Evolutionary conservation across 1,140 invertebrate genomes (phyloP).

Genomic region (Sarcophaga peregrina): DNA sequence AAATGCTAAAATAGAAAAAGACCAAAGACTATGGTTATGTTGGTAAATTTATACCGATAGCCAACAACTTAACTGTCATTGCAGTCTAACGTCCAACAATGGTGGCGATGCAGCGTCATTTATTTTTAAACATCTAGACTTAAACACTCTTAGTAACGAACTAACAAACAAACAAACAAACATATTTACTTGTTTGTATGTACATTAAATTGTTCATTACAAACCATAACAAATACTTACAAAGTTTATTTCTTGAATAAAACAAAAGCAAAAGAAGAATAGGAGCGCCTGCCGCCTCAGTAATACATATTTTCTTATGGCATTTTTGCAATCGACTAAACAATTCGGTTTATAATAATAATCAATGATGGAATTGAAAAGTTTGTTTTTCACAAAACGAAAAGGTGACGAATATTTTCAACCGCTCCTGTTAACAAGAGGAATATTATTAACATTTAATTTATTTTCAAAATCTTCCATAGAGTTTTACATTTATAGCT

Average conservation of each 20-base stretch:
- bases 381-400: no score
- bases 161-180: not conserved
- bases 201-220: no score
- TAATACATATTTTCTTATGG: not conserved
- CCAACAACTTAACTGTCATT: constrained; percentile 1
- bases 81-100: constrained; percentile 13
- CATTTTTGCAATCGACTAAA: no score
- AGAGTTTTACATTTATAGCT: no score
- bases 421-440: constrained; percentile 34
- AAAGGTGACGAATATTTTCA: not conserved
- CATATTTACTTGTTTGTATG: no score
- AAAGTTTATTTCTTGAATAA: not conserved
- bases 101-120: constrained; percentile 1
- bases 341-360: no score
- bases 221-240: no score
- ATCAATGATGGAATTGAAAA: no score
- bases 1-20: not conserved
- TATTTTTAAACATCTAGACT: not conserved
- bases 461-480: not conserved
- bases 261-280: not conserved
- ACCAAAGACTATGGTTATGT: not conserved
- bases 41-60: not conserved
- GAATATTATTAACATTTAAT: constrained; percentile 37
- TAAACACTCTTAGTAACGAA: not conserved
- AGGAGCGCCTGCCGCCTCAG: constrained; percentile 20